Evolutionary conservation across 2,888 invertebrate species (phyloP).

Genomic region (Parochlus steinenii): DNA sequence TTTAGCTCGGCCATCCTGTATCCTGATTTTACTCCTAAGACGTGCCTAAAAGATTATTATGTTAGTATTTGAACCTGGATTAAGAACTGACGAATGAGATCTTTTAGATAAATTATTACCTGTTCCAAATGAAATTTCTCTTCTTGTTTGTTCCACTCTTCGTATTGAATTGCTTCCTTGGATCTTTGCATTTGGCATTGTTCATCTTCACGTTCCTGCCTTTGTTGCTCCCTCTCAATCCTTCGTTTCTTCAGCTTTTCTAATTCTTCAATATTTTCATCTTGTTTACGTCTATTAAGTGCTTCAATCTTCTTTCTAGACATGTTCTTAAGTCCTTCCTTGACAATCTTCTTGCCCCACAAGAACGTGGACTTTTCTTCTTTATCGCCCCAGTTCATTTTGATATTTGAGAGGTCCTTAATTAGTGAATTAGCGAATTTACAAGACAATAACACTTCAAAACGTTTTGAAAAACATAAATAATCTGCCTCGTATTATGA

Average conservation of each 20-base stretch:
- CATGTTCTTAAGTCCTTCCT: slow-evolving; percentile 71
- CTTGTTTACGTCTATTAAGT: slow-evolving; percentile 68
- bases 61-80: too few relatives aligned
- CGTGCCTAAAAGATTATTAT: too few relatives aligned
- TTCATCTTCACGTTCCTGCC: slow-evolving; percentile 66
- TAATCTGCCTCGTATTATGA: too few relatives aligned
- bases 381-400: slow-evolving; percentile 12
- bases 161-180: slow-evolving; percentile 78
- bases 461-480: too few relatives aligned
- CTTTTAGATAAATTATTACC: too few relatives aligned
- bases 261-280: slow-evolving; percentile 80
- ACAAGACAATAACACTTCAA: background rate
- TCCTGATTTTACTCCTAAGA: slow-evolving; percentile 82
- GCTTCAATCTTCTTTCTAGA: slow-evolving; percentile 66
- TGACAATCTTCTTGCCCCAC: slow-evolving; percentile 91
- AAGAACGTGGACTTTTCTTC: slow-evolving; percentile 61
- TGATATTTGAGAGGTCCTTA: background rate
- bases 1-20: slow-evolving; percentile 92
- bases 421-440: background rate
- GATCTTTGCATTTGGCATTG: slow-evolving; percentile 70
- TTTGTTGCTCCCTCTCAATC: slow-evolving; percentile 73
- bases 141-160: slow-evolving; percentile 92
- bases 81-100: too few relatives aligned
- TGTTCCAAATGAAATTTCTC: slow-evolving; percentile 96
- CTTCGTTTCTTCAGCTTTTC: slow-evolving; percentile 90